These are phyloP conservation scores for Aramus guarauna DNA, from an alignment of 2,113 vertebrate species.

Conservation along the genomic window DNA sequence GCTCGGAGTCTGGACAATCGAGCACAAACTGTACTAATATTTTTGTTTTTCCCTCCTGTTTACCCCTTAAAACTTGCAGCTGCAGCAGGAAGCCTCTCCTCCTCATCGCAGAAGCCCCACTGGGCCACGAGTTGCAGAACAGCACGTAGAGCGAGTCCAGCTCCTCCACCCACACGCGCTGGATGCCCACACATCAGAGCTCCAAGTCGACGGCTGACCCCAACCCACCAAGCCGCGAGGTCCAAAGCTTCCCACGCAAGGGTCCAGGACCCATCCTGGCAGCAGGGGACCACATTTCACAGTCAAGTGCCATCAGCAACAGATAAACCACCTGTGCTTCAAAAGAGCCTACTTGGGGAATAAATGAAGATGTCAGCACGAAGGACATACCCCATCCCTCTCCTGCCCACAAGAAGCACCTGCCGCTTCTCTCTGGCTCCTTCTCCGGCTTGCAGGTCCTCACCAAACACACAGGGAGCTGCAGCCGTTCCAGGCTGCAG, in stretches of 20 bases:
- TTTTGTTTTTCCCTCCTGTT: conserved; percentile 33
- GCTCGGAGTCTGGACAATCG: neutral
- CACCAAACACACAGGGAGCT: neutral
- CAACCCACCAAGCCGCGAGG: neutral
- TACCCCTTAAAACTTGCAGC: conserved; percentile 50
- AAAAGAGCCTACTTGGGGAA: neutral
- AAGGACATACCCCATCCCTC: neutral
- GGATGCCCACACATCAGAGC: neutral
- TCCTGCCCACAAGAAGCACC: neutral
- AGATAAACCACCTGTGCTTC: neutral
- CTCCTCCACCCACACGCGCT: neutral
- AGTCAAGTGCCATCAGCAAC: neutral
- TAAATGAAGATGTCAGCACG: neutral
- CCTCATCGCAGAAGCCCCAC: conserved; percentile 30
- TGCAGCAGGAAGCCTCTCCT: conserved; percentile 33
- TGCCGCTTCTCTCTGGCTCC: neutral
- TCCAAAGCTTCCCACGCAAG: neutral
- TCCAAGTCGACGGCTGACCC: neutral
- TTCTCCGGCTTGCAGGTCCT: neutral
- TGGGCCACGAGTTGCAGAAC: neutral
- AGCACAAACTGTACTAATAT: conserved; percentile 28
- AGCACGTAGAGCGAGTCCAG: conserved; percentile 1
- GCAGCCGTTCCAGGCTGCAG: rapidly evolving
- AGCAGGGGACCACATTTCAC: neutral
- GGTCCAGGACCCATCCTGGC: neutral